Conservation (phyloP, 2,113 vertebrate species). For the Cyanocitta stelleri region DNA sequence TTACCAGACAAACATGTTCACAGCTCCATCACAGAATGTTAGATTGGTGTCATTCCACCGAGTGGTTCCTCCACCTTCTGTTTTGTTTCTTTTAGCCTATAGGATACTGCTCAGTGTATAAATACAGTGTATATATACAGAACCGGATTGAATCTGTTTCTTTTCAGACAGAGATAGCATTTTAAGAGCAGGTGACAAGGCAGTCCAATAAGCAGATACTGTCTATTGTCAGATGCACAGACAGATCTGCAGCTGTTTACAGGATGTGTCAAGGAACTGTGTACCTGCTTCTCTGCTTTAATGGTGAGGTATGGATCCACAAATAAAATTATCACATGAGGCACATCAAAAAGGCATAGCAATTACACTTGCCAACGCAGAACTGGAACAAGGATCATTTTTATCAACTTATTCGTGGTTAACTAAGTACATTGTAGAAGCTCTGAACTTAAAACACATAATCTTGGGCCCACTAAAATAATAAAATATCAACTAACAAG, state of each 20-base stretch:
- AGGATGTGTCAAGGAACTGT: constrained; percentile 18
- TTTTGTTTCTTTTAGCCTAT: neutral
- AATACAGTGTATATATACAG: neutral
- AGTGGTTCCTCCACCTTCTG: neutral
- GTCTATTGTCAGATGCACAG: neutral
- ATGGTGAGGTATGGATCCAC: neutral
- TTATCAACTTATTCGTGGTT: neutral
- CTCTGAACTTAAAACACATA: neutral
- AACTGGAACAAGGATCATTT: neutral
- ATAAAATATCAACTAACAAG: neutral
- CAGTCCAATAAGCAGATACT: neutral
- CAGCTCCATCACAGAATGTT: neutral
- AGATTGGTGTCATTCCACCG: neutral
- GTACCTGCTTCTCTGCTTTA: constrained; percentile 6
- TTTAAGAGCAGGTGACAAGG: constrained; percentile 4
- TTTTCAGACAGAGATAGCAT: neutral
- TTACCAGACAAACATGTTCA: neutral
- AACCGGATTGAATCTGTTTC: neutral
- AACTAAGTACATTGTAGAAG: neutral
- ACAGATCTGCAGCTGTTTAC: neutral
- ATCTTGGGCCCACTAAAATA: neutral
- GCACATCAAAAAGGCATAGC: neutral
- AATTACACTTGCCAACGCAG: neutral
- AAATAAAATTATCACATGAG: neutral
- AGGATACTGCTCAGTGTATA: neutral